Conservation (phyloP, 1,140 invertebrate species). For the Drosophila baimaii region DNA sequence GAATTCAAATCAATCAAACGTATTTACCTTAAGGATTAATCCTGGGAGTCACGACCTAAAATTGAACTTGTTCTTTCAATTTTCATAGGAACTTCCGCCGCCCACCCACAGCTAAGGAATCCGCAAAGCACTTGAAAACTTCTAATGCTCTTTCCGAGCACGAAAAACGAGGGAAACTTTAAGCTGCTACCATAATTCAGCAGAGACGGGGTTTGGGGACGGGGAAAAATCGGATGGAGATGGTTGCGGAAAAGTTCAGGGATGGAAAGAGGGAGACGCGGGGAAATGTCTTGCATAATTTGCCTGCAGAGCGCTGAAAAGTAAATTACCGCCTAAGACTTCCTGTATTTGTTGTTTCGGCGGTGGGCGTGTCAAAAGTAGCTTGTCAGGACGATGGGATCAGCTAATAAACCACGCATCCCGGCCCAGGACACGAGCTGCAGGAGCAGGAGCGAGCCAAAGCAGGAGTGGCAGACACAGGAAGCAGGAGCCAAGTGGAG, state of each 20-base stretch:
- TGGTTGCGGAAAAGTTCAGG: slow-evolving; percentile 12
- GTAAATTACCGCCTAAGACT: slow-evolving; percentile 81
- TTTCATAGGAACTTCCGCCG: slow-evolving; percentile 20
- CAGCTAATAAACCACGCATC: slow-evolving; percentile 79
- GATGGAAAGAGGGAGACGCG: not conserved
- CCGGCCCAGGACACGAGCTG: slow-evolving; percentile 22
- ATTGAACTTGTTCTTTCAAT: slow-evolving; percentile 38
- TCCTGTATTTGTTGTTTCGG: slow-evolving; percentile 61
- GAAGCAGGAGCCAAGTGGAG: slow-evolving; percentile 75
- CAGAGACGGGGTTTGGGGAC: not conserved
- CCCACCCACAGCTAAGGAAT: slow-evolving; percentile 7
- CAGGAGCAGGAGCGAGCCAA: slow-evolving; percentile 18
- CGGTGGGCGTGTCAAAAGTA: slow-evolving; percentile 73
- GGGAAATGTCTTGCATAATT: slow-evolving; percentile 76
- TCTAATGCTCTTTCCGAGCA: slow-evolving; percentile 44
- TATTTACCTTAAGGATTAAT: slow-evolving; percentile 12
- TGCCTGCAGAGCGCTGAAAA: slow-evolving; percentile 74
- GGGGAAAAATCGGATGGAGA: slow-evolving; percentile 11
- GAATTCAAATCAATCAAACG: not conserved
- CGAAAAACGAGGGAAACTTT: slow-evolving; percentile 57
- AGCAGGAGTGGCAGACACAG: slow-evolving; percentile 32
- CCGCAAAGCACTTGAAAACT: slow-evolving; percentile 47
- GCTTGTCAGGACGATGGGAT: slow-evolving; percentile 78
- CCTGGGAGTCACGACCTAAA: slow-evolving; percentile 9
- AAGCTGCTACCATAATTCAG: slow-evolving; percentile 61